Percentiles rank a stretch among this genome's conserved stretches.
phyloP scores from a whole-genome alignment of 2,888 invertebrate species.

The Boloria selene region DNA sequence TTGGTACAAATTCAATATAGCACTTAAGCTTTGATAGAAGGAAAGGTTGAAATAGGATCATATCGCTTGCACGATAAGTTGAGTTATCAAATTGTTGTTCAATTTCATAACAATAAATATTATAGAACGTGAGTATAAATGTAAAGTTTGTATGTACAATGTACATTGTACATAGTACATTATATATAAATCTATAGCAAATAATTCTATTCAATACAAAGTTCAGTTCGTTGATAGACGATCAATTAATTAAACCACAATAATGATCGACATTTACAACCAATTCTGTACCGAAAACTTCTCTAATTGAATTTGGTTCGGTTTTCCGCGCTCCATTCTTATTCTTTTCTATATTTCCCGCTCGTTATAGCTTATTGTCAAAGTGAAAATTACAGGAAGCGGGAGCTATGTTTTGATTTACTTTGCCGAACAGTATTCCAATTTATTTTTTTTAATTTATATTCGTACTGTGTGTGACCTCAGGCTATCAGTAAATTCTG shows the following conservation, averaged over 20 bases:
- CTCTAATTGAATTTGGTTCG: slow-evolving; percentile 16
- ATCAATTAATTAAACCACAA: slow-evolving; percentile 22
- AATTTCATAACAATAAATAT: too few relatives aligned
- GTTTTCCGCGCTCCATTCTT: slow-evolving; percentile 7
- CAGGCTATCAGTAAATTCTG: neutral
- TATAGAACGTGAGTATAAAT: too few relatives aligned
- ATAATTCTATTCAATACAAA: slow-evolving; percentile 4
- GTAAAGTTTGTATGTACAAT: too few relatives aligned
- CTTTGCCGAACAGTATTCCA: slow-evolving; percentile 7
- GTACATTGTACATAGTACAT: too few relatives aligned
- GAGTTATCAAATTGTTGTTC: too few relatives aligned
- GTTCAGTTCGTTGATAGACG: slow-evolving; percentile 12
- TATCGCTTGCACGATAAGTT: neutral
- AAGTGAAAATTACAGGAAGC: slow-evolving; percentile 16
- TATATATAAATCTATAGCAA: neutral
- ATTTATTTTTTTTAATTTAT: slow-evolving; percentile 22
- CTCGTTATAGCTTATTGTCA: slow-evolving; percentile 7
- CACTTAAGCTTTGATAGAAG: neutral
- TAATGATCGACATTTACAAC: slow-evolving; percentile 17
- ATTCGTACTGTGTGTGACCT: slow-evolving; percentile 8
- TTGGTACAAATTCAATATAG: neutral
- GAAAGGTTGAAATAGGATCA: neutral
- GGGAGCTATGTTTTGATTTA: slow-evolving; percentile 8
- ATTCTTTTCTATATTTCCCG: slow-evolving; percentile 11
- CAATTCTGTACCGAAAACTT: slow-evolving; percentile 11